phyloP scores from a whole-genome alignment of 2,888 invertebrate genomes.

The Cephus sareptanus region DNA sequence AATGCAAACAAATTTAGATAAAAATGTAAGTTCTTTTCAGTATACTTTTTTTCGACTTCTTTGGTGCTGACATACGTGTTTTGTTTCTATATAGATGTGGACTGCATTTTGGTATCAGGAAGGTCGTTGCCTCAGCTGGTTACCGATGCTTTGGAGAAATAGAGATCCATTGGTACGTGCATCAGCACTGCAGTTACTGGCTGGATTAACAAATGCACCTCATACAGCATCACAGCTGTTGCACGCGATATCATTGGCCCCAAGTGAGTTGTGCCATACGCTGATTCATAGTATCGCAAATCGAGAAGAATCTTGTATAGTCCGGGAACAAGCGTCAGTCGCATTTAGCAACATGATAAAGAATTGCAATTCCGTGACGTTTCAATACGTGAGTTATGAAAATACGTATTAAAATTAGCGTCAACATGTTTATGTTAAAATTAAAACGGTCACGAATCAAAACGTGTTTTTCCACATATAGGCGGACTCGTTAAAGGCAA shows the following conservation, averaged over 20 bases:
- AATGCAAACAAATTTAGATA: constrained; percentile 63
- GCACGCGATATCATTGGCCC: constrained; percentile 46
- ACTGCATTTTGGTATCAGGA: constrained; percentile 54
- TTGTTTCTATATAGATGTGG: constrained; percentile 38
- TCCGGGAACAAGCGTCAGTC: constrained; percentile 70
- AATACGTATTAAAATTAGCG: background rate
- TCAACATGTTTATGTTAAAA: background rate
- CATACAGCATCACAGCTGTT: constrained; percentile 54
- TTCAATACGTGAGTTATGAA: constrained; percentile 51
- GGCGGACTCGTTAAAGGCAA: constrained; percentile 52
- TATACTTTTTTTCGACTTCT: background rate
- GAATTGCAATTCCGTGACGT: constrained; percentile 47
- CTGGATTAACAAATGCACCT: constrained; percentile 62
- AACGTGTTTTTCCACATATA: constrained; percentile 21
- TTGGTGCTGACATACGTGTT: background rate
- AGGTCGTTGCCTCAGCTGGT: constrained; percentile 57
- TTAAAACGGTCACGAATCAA: background rate
- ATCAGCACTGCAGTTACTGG: constrained; percentile 68
- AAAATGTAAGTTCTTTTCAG: constrained; percentile 55
- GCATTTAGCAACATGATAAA: constrained; percentile 67
- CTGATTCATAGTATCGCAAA: constrained; percentile 52
- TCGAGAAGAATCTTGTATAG: constrained; percentile 68
- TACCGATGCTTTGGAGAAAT: constrained; percentile 67
- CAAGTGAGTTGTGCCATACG: constrained; percentile 52
- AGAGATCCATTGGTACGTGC: constrained; percentile 69